Percentiles rank a stretch among this genome's conserved stretches.
Evolutionary conservation across 2,113 vertebrate genomes (phyloP).

Genomic region (Ivindomyrus marchei): DNA sequence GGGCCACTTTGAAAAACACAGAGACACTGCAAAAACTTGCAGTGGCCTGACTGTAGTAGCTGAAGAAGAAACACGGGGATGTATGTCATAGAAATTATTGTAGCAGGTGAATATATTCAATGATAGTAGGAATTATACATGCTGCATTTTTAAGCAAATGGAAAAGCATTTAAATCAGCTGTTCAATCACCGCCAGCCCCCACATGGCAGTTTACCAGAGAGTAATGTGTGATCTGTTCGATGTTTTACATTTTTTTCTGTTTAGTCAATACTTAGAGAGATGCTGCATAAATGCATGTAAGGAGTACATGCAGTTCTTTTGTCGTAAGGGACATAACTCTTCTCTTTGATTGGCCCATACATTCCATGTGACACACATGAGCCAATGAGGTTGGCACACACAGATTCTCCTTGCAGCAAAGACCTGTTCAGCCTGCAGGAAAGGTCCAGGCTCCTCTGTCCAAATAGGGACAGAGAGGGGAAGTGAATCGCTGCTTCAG

Average conservation of each 20-base stretch:
- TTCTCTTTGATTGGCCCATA: neutral
- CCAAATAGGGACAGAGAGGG: neutral
- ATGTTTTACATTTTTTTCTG: neutral
- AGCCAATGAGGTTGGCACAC: neutral
- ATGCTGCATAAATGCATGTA: neutral
- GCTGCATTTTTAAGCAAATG: neutral
- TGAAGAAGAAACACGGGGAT: neutral
- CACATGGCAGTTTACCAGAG: neutral
- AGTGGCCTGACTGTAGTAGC: neutral
- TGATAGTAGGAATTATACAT: neutral
- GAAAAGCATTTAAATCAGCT: neutral
- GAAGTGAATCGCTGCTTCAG: neutral
- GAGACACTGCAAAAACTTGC: neutral
- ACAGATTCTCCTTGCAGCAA: neutral
- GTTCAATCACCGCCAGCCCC: neutral
- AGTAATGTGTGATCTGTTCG: neutral
- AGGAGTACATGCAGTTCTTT: neutral
- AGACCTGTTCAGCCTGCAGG: neutral
- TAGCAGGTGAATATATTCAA: neutral
- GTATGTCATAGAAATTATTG: neutral
- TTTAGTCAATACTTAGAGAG: neutral
- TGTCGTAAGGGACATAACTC: neutral
- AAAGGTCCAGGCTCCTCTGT: neutral
- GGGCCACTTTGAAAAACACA: neutral
- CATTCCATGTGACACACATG: neutral